Conservation (phyloP, 2,797 vertebrate genomes). For the Mus spretus region DNA sequence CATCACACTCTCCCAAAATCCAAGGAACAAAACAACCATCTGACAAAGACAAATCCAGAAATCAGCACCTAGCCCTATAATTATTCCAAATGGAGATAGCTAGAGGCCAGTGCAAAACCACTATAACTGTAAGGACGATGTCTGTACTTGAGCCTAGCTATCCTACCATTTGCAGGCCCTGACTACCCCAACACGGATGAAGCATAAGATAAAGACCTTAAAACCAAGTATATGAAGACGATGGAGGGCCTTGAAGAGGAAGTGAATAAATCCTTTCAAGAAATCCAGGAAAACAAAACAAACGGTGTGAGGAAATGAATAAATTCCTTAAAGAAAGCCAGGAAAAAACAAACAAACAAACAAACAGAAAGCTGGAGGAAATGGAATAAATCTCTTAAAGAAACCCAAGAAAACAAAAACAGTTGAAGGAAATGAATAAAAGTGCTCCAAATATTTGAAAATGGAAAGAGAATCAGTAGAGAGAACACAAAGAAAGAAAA, state of each 20-base stretch:
- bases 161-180: neutral
- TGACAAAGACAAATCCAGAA: neutral
- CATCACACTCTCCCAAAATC: neutral
- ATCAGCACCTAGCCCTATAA: neutral
- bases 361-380: no score
- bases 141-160: neutral
- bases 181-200: neutral
- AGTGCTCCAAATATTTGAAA: neutral
- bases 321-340: no score
- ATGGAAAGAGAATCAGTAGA: neutral
- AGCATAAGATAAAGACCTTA: neutral
- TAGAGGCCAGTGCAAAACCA: neutral
- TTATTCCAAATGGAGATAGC: neutral
- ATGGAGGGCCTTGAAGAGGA: neutral
- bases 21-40: neutral
- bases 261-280: neutral
- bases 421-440: neutral
- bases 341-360: no score
- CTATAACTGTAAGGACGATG: neutral
- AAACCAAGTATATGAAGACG: neutral
- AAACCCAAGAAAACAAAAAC: neutral
- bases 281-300: neutral
- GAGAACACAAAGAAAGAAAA: neutral
- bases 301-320: neutral
- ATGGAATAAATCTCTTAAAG: no score